Evolutionary conservation across 1,140 invertebrate species (phyloP), one percentile per base, ranked within the genome.

Genomic region (Tetraneura akinire): DNA sequence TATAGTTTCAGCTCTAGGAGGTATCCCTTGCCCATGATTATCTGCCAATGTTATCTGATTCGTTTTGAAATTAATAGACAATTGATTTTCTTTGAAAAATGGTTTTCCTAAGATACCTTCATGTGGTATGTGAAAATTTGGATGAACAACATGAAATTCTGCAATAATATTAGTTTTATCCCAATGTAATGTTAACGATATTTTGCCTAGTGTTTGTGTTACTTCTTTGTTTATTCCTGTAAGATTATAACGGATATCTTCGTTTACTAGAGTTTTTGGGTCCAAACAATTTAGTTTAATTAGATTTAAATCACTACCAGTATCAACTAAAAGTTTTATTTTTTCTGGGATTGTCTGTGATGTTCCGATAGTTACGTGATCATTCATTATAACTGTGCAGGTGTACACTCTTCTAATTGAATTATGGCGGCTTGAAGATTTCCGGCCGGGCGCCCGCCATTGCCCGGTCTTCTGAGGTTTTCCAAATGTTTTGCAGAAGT

Each of bases 41-140:
- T 29, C 23, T 60, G 23, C 23, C 29, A 70, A 13, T 45, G 14
- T 26, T 47, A 70, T 6, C 13, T 70, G 37, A 26, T 23, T 70
- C 21, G n/a, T 70, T 37, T 37, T 37, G 8, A 37, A 37, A 37
- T 37, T 37, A 37, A 37, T 37, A 37, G 32, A 37, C 8, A 70
- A 26, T 10, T 70, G 14, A 66, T 66, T 66, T 10, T 37, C 16
- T 9, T 42, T 37, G 1, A 66, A 42, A 42, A 66, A 66, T 42
- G 32, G 62, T 21, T 45, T 66, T 42, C 62, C 62, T 21, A 66
- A 42, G 3, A 66, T 66, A 8, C 62, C 32, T 66, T 66, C 62
- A 66, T 42, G 37, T 21, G 29, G 29, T 37, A 37, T 37, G 32
- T 37, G 32, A 37, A 37, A 37, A 37, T 37, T 37, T 37, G 32